Evolutionary conservation across 2,113 vertebrate species (phyloP), one percentile per base, ranked within the genome.

Genomic region (Cromileptes altivelis): DNA sequence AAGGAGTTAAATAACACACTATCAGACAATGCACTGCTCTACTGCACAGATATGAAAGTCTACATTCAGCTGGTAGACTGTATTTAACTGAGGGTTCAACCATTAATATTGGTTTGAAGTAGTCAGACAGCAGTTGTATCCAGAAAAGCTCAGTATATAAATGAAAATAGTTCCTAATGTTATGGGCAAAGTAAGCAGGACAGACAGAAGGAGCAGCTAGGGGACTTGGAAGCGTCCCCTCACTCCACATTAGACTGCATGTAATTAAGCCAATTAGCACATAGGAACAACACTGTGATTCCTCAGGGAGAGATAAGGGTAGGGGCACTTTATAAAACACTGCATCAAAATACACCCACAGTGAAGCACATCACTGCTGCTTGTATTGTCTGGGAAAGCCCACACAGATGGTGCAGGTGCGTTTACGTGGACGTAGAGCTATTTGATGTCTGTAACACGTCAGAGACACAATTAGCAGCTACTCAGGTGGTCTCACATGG

Each of bases 251-350:
- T 73, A 79, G 47, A 64, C 75, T 84, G 55, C 15, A 58, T 89
- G 80, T 88, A 91, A 91, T 92, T 82, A 89, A 90, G 80, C 76
- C 80, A 86, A 90, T 93, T 92, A 91, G 86, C 69, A 74, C 79
- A 75, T 40, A 30, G 75, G 78, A 90, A 78, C 70, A 77, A 78
- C 69, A 78, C 69, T 56, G 80, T 15, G 42, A 72, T 71, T 47
- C 89, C 73, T 62, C 63, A 17, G 85, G 76, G 89, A 76, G 45
- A 10, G 75, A 63, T 81, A 61, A 76, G 17, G 18, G 42, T 30
- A 55, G 70, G 64, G 75, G 71, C 81, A 80, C 81, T 85, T 83
- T 49, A 14, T 74, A 84, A 81, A 68, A 82, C 75, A 65, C 56
- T 37, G 78, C 85, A 85, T 85, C 81, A 69, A 69, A 77, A 78